Percentiles rank a stretch among this genome's conserved stretches.
Evolutionary conservation across 2,113 vertebrate species (phyloP).

Genomic region (Xyrauchen texanus): DNA sequence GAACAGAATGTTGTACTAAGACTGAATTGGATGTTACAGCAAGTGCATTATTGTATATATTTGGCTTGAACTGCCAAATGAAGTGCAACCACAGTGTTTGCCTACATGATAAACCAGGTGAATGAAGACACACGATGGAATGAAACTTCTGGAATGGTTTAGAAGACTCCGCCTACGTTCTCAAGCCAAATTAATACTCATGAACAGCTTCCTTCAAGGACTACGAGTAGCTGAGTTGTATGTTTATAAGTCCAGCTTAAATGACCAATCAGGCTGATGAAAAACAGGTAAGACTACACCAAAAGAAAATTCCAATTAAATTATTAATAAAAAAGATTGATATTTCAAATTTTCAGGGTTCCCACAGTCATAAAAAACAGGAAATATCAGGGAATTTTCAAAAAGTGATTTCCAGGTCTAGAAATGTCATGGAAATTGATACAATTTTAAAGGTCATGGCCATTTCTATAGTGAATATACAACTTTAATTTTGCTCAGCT

Average conservation of each 20-base stretch:
- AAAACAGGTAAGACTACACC: conserved; percentile 62
- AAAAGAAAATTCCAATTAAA: too few relatives aligned
- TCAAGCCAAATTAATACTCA: conserved; percentile 40
- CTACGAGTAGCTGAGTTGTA: not conserved
- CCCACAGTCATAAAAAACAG: too few relatives aligned
- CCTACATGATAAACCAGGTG: conserved; percentile 11
- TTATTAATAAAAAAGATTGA: too few relatives aligned
- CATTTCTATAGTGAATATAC: too few relatives aligned
- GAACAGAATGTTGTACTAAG: conserved; percentile 58
- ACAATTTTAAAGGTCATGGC: too few relatives aligned
- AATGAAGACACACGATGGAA: not conserved
- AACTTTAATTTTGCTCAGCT: too few relatives aligned
- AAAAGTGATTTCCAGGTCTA: too few relatives aligned
- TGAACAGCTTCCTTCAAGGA: conserved; percentile 34
- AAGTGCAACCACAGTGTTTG: conserved; percentile 36
- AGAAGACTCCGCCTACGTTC: conserved; percentile 24
- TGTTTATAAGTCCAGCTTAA: not conserved
- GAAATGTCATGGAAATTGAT: too few relatives aligned
- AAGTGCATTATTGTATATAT: conserved; percentile 73
- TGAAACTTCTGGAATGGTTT: conserved; percentile 20
- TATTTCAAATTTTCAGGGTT: too few relatives aligned
- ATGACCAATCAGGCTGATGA: conserved; percentile 49
- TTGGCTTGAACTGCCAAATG: conserved; percentile 67
- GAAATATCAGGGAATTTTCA: too few relatives aligned
- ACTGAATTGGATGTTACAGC: conserved; percentile 71